phyloP scores from a whole-genome alignment of 2,113 vertebrate species.

The Brienomyrus longianalis region DNA sequence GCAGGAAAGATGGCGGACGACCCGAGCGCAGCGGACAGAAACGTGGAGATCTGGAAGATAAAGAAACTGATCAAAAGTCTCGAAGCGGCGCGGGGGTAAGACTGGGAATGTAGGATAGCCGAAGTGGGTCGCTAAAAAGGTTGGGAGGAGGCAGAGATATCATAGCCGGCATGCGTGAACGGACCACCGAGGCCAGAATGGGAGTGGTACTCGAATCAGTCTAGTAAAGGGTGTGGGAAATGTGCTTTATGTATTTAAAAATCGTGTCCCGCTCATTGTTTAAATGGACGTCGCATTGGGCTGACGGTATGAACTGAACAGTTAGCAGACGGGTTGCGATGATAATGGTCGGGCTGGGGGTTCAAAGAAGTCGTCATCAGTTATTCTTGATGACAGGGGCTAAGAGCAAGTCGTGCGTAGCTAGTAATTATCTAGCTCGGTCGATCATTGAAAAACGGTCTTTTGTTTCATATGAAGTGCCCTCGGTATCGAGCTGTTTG shows the following conservation, averaged over 20 bases:
- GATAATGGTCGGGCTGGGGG: neutral
- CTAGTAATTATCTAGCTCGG: neutral
- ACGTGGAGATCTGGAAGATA: constrained; percentile 99
- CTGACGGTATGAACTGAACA: neutral
- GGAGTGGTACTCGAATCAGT: neutral
- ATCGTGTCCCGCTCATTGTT: neutral
- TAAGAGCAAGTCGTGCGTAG: neutral
- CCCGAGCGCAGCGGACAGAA: constrained; percentile 92
- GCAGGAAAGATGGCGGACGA: constrained; percentile 94
- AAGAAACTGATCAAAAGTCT: constrained; percentile 98
- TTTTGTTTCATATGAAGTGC: neutral
- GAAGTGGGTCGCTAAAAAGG: neutral
- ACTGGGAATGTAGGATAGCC: constrained; percentile 22
- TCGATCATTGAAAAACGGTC: neutral
- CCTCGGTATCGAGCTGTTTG: neutral
- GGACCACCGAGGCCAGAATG: neutral
- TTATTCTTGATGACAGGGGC: neutral
- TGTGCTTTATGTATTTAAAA: neutral
- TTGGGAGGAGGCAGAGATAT: neutral
- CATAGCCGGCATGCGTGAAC: neutral
- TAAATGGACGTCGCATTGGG: neutral
- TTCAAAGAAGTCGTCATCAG: neutral
- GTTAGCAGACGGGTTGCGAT: neutral
- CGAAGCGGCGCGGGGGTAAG: constrained; percentile 90
- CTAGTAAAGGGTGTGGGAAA: neutral